Conservation (phyloP, 2,113 vertebrate species). For the Raphicerus campestris region DNA sequence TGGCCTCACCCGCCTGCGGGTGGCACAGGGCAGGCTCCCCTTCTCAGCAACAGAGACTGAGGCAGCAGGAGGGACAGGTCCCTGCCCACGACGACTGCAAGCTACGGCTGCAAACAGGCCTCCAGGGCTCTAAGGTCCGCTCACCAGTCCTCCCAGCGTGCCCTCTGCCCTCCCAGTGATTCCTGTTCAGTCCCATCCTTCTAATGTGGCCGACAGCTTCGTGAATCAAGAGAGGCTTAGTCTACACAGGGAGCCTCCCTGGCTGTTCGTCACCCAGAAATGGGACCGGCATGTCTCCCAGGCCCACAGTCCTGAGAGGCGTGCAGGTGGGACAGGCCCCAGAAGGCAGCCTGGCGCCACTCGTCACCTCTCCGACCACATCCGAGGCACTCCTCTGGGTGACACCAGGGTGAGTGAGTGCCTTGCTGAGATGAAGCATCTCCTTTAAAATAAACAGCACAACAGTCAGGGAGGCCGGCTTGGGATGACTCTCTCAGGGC, state of each 20-base stretch:
- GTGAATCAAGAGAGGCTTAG: background rate
- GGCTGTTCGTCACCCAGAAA: background rate
- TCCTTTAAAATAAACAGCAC: background rate
- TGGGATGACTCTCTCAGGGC: background rate
- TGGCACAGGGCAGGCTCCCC: background rate
- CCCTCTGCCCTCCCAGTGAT: background rate
- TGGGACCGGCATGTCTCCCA: fast-evolving
- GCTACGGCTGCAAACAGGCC: background rate
- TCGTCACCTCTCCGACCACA: background rate
- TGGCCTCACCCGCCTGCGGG: background rate
- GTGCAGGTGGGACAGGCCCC: background rate
- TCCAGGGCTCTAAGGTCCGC: background rate
- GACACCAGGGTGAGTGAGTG: background rate
- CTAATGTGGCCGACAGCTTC: background rate
- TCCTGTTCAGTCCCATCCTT: background rate
- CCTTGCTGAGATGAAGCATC: background rate
- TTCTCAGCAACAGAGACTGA: background rate
- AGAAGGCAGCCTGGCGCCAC: fast-evolving
- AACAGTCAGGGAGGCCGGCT: background rate
- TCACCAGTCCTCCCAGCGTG: fast-evolving
- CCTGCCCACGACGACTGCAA: fast-evolving
- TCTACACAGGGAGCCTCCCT: background rate
- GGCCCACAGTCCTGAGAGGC: background rate
- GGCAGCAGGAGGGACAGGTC: background rate
- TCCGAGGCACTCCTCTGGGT: background rate